Evolutionary conservation across 23 tunicate genomes (phyloP), one percentile per base, ranked within the genome.

Genomic region (Ascidia mentula): DNA sequence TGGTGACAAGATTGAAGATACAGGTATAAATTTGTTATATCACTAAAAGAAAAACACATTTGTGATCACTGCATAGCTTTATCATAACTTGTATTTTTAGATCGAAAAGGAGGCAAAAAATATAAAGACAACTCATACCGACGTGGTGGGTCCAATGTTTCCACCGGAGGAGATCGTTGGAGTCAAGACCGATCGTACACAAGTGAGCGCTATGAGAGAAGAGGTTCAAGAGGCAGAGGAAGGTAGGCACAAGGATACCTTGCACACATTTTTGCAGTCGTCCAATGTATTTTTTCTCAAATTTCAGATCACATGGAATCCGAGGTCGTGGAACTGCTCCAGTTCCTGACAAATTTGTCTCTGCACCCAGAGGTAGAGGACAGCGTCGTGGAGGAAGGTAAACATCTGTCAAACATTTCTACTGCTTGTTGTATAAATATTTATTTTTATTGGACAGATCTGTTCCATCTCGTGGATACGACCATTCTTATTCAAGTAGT

Each of bases 321-420:
- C 71, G 84, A 18, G 60, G 84, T 28, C 71, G 84, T 26, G 76
- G 84, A 3, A 69, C 76, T 74, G 65, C 13, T 9, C 65, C 65
- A 20, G 65, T 53, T 53, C 22, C 65, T 5, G 65, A 53, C 22
- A 53, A 53, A 9, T 1, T 53, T 53, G 22, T 28, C 24, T 53
- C 65, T 53, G 65, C 65, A 20, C 65, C 38, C 17, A 32, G 79
- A 73, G 59, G 46, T 40, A 73, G 77, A 46, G 84, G 59, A 38
- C 77, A 74, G 30, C 30, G 75, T 22, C 69, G 73, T 36, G 71
- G 77, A 80, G 84, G 76, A 39, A 30, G 84, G 77, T 53, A 53
- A 9, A 53, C 22, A 53, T 28, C 22, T 20, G 7, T 53, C 24
- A 28, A 3, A 5, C 24, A 1, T 53, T 6, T 53, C 4, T 53